Base-by-base conservation (phyloP, 2,113 vertebrate species). In the Scolopax mira region DNA sequence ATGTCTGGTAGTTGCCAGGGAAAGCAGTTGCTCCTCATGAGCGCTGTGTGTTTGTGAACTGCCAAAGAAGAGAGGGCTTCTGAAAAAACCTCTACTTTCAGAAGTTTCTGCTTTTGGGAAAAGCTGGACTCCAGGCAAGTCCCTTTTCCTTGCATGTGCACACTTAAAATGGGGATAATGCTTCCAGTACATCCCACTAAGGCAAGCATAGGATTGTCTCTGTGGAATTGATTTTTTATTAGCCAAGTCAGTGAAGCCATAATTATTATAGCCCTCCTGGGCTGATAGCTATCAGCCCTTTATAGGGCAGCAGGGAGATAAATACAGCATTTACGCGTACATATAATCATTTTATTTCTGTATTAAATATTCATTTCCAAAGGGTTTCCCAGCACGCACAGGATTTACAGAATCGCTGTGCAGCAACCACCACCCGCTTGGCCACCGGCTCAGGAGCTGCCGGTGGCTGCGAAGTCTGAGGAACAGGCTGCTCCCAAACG, bases 341-440 rank as follows among this genome's bases (percentile, higher is more conserved):
- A 60, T 35, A 82, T 39, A 52, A 87, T 84, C 9, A 33, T 64
- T 88, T 93, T 60, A 84, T 77, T 89, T 71, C 92, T 64, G 37
- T n/a, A 85, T 93, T 92, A 90, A 95, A 92, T 91, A 95, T 88
- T 94, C 9, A 92, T 93, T 95, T 93, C 23, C 85, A 84, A 79
- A 84, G 69, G 67, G 44, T 25, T 89, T 90, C 91, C 73, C 81
- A 46, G 89, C 69, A 93, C 0, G 3, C 22, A 7, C 11, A 67
- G 77, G 65, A 81, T 67, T 92, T 88, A 19, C 9, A 33, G 85
- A 71, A 31, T 64, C 17, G 17, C 72, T 24, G n/a, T 28, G 64
- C 60, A 74, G 85, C 71, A 84, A 49, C 41, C 72, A 24, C 35
- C 0, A 1, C 58, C 51, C 0, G 3, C 60, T 46, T 51, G 13